A percentile compares a stretch with the other conserved stretches of the same genome.
phyloP scores from a whole-genome alignment of 1,140 invertebrate genomes.

The Ditylenchus dipsaci region DNA sequence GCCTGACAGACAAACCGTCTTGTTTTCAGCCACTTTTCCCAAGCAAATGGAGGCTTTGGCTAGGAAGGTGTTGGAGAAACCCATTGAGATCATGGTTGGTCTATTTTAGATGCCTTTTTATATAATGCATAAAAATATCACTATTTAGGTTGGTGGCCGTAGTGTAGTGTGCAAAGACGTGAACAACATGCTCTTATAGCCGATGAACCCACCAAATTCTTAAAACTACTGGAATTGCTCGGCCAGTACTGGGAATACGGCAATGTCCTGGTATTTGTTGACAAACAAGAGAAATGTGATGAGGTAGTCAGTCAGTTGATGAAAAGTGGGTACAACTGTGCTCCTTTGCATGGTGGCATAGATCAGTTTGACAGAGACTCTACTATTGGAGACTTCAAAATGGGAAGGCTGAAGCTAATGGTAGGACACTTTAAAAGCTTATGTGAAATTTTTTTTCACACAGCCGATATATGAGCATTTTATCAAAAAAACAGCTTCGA shows the following conservation, averaged over 20 bases:
- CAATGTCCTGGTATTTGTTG: conserved; percentile 92
- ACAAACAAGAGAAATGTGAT: conserved; percentile 95
- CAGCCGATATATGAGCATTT: too few species aligned
- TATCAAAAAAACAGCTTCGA: too few species aligned
- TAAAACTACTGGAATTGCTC: conserved; percentile 89
- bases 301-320: conserved; percentile 88
- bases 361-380: conserved; percentile 98
- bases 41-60: conserved; percentile 97
- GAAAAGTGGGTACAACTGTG: conserved; percentile 87
- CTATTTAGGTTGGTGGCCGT: conserved; percentile 70
- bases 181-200: conserved; percentile 87
- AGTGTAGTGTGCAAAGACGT: conserved; percentile 98
- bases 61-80: conserved; percentile 82
- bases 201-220: conserved; percentile 88
- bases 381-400: conserved; percentile 95
- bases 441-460: too few species aligned
- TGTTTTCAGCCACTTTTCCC: conserved; percentile 98
- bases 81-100: conserved; percentile 77
- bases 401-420: conserved; percentile 71
- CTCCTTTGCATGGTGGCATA: conserved; percentile 95
- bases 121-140: neutral
- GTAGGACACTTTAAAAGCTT: too few species aligned
- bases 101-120: neutral
- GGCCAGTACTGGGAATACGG: conserved; percentile 89
- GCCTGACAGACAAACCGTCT: conserved; percentile 92